These are phyloP conservation scores for Dendrolimus kikuchii DNA, from an alignment of 1,140 invertebrate species.

Conservation along the genomic window DNA sequence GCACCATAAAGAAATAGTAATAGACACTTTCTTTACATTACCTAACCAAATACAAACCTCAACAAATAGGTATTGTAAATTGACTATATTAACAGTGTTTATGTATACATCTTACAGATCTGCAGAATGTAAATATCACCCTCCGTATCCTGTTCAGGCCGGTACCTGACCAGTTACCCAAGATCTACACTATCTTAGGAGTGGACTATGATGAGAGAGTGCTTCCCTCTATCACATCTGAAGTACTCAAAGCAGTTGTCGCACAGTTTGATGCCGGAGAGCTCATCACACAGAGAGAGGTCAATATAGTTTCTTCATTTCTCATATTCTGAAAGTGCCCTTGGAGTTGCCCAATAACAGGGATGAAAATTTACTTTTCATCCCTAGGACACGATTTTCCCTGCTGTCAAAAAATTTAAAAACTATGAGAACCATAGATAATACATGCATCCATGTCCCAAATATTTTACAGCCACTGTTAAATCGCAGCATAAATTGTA, in stretches of 20 bases:
- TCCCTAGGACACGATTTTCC: no score
- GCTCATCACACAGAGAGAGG: constrained; percentile 98
- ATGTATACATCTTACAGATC: constrained; percentile 79
- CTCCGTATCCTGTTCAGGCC: constrained; percentile 98
- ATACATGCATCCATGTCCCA: no score
- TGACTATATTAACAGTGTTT: constrained; percentile 1
- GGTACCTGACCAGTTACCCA: constrained; percentile 88
- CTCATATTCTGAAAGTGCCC: neutral
- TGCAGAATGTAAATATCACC: constrained; percentile 99
- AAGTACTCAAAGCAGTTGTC: constrained; percentile 99
- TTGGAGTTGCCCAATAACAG: no score
- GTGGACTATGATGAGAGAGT: constrained; percentile 99
- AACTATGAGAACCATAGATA: no score
- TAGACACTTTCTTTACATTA: no score
- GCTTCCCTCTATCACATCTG: constrained; percentile 98
- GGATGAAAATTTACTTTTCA: no score
- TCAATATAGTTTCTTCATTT: constrained; percentile 18
- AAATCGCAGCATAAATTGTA: no score
- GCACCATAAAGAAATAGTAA: no score
- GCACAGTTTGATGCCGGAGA: constrained; percentile 99
- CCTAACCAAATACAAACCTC: no score
- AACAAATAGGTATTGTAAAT: no score
- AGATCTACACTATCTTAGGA: constrained; percentile 97
- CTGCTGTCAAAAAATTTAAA: no score
- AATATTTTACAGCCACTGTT: no score